These are phyloP conservation scores for Plectrocnemia conspersa DNA, from an alignment of 1,140 invertebrate genomes.

Conservation along the genomic window DNA sequence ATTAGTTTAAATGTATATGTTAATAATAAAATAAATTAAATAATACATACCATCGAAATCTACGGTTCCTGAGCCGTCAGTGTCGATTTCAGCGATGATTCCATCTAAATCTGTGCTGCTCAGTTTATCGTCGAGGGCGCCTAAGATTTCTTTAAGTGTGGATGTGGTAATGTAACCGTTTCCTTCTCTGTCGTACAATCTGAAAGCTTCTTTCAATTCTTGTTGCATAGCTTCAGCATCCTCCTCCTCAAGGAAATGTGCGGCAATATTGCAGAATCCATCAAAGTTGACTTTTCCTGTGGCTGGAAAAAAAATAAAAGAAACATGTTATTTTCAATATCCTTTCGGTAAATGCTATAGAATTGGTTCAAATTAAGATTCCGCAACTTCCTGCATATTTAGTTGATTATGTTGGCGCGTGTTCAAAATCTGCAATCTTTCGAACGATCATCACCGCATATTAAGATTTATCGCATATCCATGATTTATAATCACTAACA, in stretches of 20 bases:
- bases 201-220: slow-evolving; percentile 91
- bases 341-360: too few relatives aligned
- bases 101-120: slow-evolving; percentile 79
- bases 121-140: slow-evolving; percentile 85
- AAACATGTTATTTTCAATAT: too few relatives aligned
- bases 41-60: slow-evolving; percentile 71
- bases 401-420: too few relatives aligned
- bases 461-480: too few relatives aligned
- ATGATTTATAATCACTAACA: too few relatives aligned
- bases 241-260: slow-evolving; percentile 85
- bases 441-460: too few relatives aligned
- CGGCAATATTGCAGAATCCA: slow-evolving; percentile 84
- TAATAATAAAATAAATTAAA: slow-evolving; percentile 4
- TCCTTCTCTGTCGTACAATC: slow-evolving; percentile 71
- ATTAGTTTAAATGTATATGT: slow-evolving; percentile 13
- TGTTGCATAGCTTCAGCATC: slow-evolving; percentile 91
- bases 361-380: too few relatives aligned
- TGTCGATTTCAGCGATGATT: slow-evolving; percentile 91
- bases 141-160: slow-evolving; percentile 84
- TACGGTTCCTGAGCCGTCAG: slow-evolving; percentile 87
- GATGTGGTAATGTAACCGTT: slow-evolving; percentile 92
- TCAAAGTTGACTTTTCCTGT: slow-evolving; percentile 90
- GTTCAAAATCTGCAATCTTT: too few relatives aligned
- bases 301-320: too few relatives aligned
- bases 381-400: too few relatives aligned